Conservation (phyloP, 2,797 vertebrate genomes). For the Jordanella pulchra region DNA sequence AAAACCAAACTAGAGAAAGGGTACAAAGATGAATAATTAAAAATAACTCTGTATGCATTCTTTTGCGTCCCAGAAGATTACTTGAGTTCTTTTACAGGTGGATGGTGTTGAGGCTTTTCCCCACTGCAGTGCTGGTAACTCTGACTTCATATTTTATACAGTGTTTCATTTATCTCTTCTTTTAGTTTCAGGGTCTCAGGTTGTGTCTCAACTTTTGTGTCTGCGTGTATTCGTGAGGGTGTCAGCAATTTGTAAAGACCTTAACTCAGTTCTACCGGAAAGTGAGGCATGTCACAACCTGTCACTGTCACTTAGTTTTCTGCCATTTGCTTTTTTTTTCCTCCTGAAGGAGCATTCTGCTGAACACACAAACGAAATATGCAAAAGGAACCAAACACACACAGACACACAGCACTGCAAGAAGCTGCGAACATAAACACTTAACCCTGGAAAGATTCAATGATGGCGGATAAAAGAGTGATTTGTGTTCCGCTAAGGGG, state of each 20-base stretch:
- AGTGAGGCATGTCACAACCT: slow-evolving; percentile 36
- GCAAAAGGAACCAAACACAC: slow-evolving; percentile 29
- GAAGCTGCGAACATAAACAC: slow-evolving; percentile 72
- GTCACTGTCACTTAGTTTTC: slow-evolving; percentile 40
- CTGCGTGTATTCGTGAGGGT: background rate
- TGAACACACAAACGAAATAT: slow-evolving; percentile 52
- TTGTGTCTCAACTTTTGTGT: background rate
- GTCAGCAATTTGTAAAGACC: slow-evolving; percentile 6
- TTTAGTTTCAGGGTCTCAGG: slow-evolving; percentile 14
- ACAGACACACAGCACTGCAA: slow-evolving; percentile 19
- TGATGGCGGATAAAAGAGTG: slow-evolving; percentile 79
- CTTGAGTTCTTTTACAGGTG: too few relatives aligned
- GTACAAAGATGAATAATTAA: too few relatives aligned
- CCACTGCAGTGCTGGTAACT: background rate
- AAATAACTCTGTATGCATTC: too few relatives aligned
- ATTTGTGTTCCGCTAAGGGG: slow-evolving; percentile 81
- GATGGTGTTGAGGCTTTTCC: background rate
- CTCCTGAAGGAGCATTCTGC: slow-evolving; percentile 37
- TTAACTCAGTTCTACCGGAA: slow-evolving; percentile 11
- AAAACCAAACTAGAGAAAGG: too few relatives aligned
- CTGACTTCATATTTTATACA: background rate
- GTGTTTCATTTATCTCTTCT: background rate
- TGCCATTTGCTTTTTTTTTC: slow-evolving; percentile 25
- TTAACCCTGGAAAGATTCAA: slow-evolving; percentile 81
- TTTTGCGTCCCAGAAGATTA: too few relatives aligned